Percentiles rank a stretch among this genome's conserved stretches.
These are phyloP conservation scores for Diuraphis noxia DNA, from an alignment of 1,140 invertebrate genomes.

Conservation along the genomic window DNA sequence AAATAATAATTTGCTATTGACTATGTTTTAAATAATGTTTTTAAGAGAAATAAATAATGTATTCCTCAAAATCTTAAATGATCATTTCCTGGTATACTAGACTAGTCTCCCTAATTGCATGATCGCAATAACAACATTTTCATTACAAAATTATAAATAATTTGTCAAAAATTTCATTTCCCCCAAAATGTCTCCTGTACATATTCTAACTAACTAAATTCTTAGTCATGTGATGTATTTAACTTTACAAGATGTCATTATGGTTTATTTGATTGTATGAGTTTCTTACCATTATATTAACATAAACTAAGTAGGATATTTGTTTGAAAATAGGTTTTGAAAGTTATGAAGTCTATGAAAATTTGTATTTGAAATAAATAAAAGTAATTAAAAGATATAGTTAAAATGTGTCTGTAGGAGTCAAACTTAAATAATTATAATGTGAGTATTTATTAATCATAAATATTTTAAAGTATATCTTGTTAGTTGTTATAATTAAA, in stretches of 20 bases:
- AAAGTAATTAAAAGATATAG: not conserved
- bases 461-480: not conserved
- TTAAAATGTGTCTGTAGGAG: not conserved
- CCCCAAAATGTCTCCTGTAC: not conserved
- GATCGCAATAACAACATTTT: not conserved
- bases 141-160: not conserved
- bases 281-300: not conserved
- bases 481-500: not conserved
- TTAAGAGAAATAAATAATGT: not conserved
- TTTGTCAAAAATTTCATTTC: not conserved
- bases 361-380: not conserved
- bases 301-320: not conserved
- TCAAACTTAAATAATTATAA: not conserved
- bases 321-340: not conserved
- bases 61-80: not conserved
- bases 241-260: not conserved
- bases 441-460: not conserved
- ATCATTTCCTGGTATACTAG: not conserved
- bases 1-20: not conserved
- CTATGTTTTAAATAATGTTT: not conserved
- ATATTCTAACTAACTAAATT: not conserved
- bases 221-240: not conserved
- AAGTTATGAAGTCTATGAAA: not conserved
- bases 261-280: constrained; percentile 3
- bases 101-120: not conserved